Conservation (phyloP, 2,113 vertebrate species). For the Prolemur simus region DNA sequence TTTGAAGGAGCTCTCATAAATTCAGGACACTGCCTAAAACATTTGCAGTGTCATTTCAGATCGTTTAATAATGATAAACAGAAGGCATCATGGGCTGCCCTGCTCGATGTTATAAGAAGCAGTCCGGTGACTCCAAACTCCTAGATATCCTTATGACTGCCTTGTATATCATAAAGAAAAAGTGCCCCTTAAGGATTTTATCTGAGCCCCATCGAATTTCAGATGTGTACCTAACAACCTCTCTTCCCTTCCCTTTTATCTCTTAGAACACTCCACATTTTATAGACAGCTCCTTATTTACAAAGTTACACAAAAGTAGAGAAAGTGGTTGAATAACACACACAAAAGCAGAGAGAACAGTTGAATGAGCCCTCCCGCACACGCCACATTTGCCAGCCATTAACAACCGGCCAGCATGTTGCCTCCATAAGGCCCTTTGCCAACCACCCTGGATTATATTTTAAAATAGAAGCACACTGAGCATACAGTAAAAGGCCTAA, state of each 20-base stretch:
- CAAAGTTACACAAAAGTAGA: background rate
- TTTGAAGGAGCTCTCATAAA: conserved; percentile 29
- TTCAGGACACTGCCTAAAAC: background rate
- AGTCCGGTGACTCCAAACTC: background rate
- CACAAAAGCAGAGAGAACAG: background rate
- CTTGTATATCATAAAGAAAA: background rate
- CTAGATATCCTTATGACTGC: background rate
- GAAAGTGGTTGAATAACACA: background rate
- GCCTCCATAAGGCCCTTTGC: background rate
- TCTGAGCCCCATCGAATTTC: background rate
- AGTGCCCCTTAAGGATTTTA: background rate
- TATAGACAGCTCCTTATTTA: background rate
- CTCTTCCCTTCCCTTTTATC: background rate
- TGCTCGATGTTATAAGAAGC: background rate
- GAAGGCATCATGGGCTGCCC: background rate
- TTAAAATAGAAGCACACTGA: background rate
- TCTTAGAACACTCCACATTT: background rate
- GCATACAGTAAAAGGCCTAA: background rate
- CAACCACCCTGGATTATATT: background rate
- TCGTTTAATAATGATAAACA: background rate
- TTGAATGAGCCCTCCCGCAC: background rate
- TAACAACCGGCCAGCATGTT: background rate
- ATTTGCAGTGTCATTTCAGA: background rate
- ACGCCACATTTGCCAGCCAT: background rate
- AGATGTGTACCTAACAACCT: background rate